Conservation (phyloP, 2,888 invertebrate genomes). For the Caprella mutica region DNA sequence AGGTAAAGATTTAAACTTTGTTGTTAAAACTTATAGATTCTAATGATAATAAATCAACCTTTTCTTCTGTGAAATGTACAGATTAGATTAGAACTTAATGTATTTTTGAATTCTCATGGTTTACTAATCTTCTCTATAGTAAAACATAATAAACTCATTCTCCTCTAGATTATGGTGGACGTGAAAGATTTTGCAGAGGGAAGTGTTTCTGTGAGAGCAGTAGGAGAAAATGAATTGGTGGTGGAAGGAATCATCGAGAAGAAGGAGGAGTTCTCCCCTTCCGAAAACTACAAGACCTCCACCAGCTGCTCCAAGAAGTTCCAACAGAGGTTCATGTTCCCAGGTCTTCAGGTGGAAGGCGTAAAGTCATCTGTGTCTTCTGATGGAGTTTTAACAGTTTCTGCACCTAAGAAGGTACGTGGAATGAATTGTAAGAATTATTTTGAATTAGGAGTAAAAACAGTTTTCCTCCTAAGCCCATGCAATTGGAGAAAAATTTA, state of each 20-base stretch:
- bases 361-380: conserved; percentile 23
- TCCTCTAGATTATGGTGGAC: conserved; percentile 21
- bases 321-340: conserved; percentile 7
- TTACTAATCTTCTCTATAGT: no score
- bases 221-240: conserved; percentile 19
- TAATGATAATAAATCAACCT: no score
- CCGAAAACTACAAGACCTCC: not conserved
- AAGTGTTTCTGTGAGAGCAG: conserved; percentile 17
- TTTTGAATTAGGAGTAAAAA: no score
- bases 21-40: no score
- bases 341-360: conserved; percentile 6
- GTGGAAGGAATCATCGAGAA: conserved; percentile 20
- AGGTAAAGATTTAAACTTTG: no score
- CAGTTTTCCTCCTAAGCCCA: no score
- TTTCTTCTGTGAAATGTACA: no score
- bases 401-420: conserved; percentile 21
- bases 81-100: no score
- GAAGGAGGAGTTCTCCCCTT: conserved; percentile 13
- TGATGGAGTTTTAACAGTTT: conserved; percentile 23
- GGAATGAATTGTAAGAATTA: no score
- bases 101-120: no score
- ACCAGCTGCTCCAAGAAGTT: not conserved
- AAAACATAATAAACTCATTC: no score
- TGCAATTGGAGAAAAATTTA: no score
- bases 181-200: conserved; percentile 24